phyloP scores from a whole-genome alignment of 2,113 vertebrate genomes.

The Actenoides hombroni region DNA sequence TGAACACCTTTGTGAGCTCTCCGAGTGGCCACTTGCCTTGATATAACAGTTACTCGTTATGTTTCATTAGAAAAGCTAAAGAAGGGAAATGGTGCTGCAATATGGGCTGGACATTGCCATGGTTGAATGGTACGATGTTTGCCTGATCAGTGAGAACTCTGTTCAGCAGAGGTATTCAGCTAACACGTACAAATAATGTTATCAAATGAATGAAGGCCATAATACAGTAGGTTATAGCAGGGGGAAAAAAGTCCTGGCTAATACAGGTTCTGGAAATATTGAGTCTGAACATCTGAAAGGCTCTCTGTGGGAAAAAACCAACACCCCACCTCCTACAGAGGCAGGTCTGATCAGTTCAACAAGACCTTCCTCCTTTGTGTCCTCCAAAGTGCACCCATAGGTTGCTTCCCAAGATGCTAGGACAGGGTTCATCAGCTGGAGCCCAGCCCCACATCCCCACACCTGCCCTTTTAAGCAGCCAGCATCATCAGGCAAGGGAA shows the following conservation, averaged over 20 bases:
- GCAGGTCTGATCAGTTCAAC: background rate
- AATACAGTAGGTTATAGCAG: background rate
- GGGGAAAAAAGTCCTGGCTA: background rate
- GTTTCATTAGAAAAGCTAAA: background rate
- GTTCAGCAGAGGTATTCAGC: background rate
- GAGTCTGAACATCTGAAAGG: background rate
- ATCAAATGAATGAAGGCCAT: background rate
- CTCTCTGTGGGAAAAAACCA: background rate
- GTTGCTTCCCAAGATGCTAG: background rate
- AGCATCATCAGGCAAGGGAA: background rate
- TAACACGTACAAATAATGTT: background rate
- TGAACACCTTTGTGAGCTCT: background rate
- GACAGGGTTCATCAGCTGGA: background rate
- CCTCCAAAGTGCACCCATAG: background rate
- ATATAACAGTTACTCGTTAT: background rate
- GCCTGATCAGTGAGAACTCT: background rate
- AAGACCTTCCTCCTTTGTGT: background rate
- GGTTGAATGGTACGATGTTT: background rate
- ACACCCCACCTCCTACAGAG: accelerated
- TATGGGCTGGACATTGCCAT: background rate
- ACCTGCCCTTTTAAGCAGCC: background rate
- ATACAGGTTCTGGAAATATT: background rate
- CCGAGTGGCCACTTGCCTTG: background rate
- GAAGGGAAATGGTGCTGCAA: background rate
- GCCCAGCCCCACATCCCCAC: background rate